Evolutionary conservation across 2,888 invertebrate species (phyloP), one percentile per base, ranked within the genome.

Genomic region (Phasia obesa): DNA sequence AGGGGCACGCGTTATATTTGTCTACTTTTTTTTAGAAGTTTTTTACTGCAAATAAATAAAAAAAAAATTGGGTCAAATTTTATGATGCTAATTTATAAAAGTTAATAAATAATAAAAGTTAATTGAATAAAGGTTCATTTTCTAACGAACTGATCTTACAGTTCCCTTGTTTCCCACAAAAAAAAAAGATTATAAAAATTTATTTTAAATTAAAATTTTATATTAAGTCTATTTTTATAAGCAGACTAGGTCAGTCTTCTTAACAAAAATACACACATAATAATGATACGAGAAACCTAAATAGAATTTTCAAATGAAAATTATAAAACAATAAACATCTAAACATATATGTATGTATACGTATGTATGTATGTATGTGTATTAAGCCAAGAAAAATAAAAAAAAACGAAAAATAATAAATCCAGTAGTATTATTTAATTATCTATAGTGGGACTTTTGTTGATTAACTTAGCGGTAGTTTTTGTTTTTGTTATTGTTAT

Each of bases 401-500:
- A 11, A 4, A 11, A 38, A 13, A 38, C n/a, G 2, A 42, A n/a
- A 42, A 42, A 42, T 11, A 35, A 35, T 35, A 35, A 35, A 9
- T 35, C 11, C 35, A 9, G 7, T 35, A 2, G 35, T 35, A 35
- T 35, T 35, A 35, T 35, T 35, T 35, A 35, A 35, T 35, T 35
- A 6, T 35, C 9, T 35, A 35, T 35, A 35, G 35, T 35, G 35
- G 35, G 35, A 35, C 11, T 35, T 35, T 35, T 35, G 35, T 35
- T 35, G 35, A 35, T 35, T 35, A 35, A 44, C n/a, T 44, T 44
- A 44, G 44, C 44, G 44, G 44, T 44, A 4, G 44, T 44, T 44
- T 44, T 44, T 15, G 38, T 38, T 38, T 38, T 38, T 13, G 9
- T 31, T n/a, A n/a, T n/a, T n/a, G n/a, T n/a, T n/a, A n/a, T n/a